A percentile compares a stretch with the other conserved stretches of the same genome.
Conservation (phyloP, 2,113 vertebrate genomes). For the Onychorhynchus coronatus region DNA sequence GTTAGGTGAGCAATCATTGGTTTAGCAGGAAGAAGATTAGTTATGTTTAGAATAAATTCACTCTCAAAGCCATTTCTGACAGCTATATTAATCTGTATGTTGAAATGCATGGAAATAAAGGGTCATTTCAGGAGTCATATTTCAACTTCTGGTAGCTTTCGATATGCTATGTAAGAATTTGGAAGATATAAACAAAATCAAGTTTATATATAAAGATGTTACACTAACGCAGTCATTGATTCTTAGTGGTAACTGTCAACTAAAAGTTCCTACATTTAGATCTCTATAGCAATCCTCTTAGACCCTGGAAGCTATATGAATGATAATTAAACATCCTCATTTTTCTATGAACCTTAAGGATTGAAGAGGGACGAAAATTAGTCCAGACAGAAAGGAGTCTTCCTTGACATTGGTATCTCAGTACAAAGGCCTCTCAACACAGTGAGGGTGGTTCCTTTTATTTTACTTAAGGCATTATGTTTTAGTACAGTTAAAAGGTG, state of each 20-base stretch:
- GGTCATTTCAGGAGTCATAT: background rate
- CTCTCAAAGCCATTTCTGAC: background rate
- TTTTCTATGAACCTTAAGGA: background rate
- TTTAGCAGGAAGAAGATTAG: background rate
- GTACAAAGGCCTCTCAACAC: background rate
- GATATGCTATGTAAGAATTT: background rate
- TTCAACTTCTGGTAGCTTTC: slow-evolving; percentile 15
- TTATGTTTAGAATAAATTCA: background rate
- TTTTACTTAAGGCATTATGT: background rate
- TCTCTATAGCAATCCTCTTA: background rate
- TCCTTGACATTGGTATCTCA: background rate
- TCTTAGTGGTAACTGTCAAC: background rate
- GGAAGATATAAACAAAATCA: background rate
- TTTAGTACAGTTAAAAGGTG: background rate
- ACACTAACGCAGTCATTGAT: background rate
- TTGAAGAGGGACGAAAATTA: background rate
- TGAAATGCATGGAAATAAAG: background rate
- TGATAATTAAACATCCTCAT: background rate
- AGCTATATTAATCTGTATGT: background rate
- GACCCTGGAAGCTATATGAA: background rate
- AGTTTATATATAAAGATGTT: background rate
- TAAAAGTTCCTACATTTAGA: background rate
- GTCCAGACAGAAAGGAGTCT: background rate
- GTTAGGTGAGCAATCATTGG: background rate
- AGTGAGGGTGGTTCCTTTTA: background rate